Percentiles rank a stretch among this genome's conserved stretches.
Evolutionary conservation across 37 sponge, comb jelly and placozoan species (phyloP).

Genomic region (Tethya wilhelma): DNA sequence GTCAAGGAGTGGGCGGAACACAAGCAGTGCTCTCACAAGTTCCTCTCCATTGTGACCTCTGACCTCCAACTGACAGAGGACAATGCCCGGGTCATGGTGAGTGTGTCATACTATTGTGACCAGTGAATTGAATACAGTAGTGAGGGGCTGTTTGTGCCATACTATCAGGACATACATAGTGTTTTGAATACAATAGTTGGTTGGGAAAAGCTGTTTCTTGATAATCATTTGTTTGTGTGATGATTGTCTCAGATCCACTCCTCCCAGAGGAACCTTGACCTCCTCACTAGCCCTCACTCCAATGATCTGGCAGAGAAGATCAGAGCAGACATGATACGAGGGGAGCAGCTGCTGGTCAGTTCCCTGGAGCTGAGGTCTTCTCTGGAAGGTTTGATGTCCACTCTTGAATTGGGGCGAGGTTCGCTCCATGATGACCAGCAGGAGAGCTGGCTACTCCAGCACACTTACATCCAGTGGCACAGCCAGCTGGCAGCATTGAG

Average conservation of each 20-base stretch:
- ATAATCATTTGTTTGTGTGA: not conserved
- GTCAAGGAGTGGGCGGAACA: not conserved
- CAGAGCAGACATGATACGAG: not conserved
- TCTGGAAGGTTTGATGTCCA: not conserved
- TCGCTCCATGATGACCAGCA: not conserved
- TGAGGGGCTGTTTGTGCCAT: too few species aligned
- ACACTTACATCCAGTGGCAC: not conserved
- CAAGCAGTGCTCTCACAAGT: not conserved
- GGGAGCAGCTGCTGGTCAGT: not conserved
- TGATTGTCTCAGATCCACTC: conserved; percentile 1
- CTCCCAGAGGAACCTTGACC: conserved; percentile 4
- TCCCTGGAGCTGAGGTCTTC: not conserved
- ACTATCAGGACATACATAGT: too few species aligned
- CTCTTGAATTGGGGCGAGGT: not conserved
- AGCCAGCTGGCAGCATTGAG: not conserved
- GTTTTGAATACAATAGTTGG: too few species aligned
- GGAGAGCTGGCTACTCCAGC: not conserved
- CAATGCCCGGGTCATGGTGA: conserved; percentile 7
- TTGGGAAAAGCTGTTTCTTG: not conserved
- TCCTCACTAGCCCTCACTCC: not conserved
- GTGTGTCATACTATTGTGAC: too few species aligned
- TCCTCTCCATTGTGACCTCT: not conserved
- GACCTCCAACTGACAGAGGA: conserved; percentile 20
- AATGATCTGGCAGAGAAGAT: not conserved
- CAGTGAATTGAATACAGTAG: too few species aligned